phyloP scores from a whole-genome alignment of 1,140 invertebrate species.

The Apolygus lucorum region DNA sequence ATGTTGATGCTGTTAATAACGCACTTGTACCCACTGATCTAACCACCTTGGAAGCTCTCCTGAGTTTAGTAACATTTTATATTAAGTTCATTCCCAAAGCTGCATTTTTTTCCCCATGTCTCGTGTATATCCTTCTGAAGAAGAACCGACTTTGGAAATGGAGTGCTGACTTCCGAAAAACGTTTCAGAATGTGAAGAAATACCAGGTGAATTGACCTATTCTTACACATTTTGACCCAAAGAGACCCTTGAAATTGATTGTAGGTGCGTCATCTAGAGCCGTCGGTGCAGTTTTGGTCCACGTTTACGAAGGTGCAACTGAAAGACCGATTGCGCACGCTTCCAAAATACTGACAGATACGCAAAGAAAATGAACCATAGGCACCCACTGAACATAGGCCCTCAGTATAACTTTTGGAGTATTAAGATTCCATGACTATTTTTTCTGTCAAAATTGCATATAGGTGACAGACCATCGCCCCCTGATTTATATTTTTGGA shows the following conservation, averaged over 20 bases:
- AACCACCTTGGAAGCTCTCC: not conserved
- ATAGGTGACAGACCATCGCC: no score
- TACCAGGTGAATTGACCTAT: not conserved
- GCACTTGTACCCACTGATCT: not conserved
- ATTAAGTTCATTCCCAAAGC: conserved; percentile 3
- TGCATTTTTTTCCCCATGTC: not conserved
- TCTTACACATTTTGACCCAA: conserved; percentile 35
- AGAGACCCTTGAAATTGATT: no score
- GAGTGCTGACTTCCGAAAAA: conserved; percentile 21
- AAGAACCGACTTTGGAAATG: conserved; percentile 27
- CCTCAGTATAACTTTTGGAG: no score
- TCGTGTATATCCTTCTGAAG: conserved; percentile 24
- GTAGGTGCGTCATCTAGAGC: conserved; percentile 33
- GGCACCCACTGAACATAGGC: no score
- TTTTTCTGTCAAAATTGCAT: no score
- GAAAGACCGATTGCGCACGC: conserved; percentile 38
- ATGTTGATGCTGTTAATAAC: conserved; percentile 7
- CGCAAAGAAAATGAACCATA: conserved; percentile 46
- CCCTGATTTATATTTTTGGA: no score
- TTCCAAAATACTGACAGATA: conserved; percentile 38
- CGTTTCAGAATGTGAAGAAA: conserved; percentile 30
- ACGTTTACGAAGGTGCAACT: conserved; percentile 33
- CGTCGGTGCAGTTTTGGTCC: conserved; percentile 37
- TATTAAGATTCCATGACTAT: no score
- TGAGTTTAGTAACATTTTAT: conserved; percentile 13